Evolutionary conservation across 1,140 invertebrate species (phyloP), one percentile per base, ranked within the genome.

Genomic region (Meloidogyne floridensis): DNA sequence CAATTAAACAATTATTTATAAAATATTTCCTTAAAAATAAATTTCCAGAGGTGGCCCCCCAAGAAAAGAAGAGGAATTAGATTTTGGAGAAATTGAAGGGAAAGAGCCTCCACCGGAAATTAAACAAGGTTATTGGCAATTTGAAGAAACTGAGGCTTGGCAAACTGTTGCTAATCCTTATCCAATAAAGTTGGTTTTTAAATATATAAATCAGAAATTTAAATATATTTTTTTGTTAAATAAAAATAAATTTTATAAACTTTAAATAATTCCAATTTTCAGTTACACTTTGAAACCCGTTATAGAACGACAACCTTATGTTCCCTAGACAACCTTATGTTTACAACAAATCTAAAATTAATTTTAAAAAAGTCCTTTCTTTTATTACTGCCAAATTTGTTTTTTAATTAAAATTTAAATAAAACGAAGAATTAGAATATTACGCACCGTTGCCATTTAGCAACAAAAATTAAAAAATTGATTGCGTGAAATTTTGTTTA

Each of bases 101-200:
- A 47, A 80, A 79, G 56, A 85, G 70, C 76, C 73, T 32, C 84
- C 72, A 72, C 77, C 76, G 13, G 74, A 82, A 70, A 80, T 88
- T 56, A 76, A 74, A 47, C 78, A 81, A 59, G 86, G 88, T 11
- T 85, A 73, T 59, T 89, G 88, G 88, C 88, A 89, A 77, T 89
- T 89, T 75, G 87, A 89, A 32, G 87, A 89, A 65, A 71, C 80
- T 18, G 73, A 81, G 43, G 84, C 87, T 0, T 89, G 88, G 88
- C 88, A 89, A 77, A 82, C 85, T 43, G 88, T 89, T 69, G 83
- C 88, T 18, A 89, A 90, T 75, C 88, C 87, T 56, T 89, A 89
- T 72, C 87, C 87, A n/a, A 88, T 89, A 80, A 88, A 89, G 88
- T 88, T 72, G 72, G 87, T 79, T 51, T 6, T 32, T 73, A n/a